Evolutionary conservation across 2,113 vertebrate genomes (phyloP).

Genomic region (Notarius lentiginosus): DNA sequence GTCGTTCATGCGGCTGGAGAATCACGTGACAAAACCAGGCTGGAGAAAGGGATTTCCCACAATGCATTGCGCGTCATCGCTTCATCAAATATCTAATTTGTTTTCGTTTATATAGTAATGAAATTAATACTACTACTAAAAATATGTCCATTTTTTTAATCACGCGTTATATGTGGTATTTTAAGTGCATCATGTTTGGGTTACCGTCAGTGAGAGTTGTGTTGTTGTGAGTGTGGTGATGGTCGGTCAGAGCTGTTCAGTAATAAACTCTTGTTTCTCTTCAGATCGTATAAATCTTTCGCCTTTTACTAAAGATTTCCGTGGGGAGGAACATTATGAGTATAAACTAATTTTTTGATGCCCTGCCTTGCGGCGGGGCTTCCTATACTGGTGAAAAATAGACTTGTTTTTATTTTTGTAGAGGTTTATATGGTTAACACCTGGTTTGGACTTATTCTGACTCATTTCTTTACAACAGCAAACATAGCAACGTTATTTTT

Average conservation of each 20-base stretch:
- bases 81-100: background rate
- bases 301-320: slow-evolving; percentile 76
- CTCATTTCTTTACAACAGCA: no score
- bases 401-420: no score
- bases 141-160: accelerated
- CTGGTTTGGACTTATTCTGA: no score
- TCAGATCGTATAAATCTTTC: slow-evolving; percentile 74
- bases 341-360: slow-evolving; percentile 64
- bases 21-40: background rate
- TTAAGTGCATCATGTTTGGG: background rate
- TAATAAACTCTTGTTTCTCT: slow-evolving; percentile 65
- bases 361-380: slow-evolving; percentile 48
- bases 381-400: background rate
- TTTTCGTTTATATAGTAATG: background rate
- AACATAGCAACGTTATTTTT: no score
- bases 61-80: background rate
- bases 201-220: slow-evolving; percentile 24
- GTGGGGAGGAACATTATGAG: slow-evolving; percentile 69
- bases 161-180: accelerated
- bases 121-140: background rate
- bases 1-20: background rate
- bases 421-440: no score
- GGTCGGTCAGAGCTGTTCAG: accelerated
- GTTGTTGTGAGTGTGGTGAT: accelerated
- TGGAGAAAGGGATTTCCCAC: background rate